These are phyloP conservation scores for Hesperophylax magnus DNA, from an alignment of 1,140 invertebrate genomes.

Conservation along the genomic window DNA sequence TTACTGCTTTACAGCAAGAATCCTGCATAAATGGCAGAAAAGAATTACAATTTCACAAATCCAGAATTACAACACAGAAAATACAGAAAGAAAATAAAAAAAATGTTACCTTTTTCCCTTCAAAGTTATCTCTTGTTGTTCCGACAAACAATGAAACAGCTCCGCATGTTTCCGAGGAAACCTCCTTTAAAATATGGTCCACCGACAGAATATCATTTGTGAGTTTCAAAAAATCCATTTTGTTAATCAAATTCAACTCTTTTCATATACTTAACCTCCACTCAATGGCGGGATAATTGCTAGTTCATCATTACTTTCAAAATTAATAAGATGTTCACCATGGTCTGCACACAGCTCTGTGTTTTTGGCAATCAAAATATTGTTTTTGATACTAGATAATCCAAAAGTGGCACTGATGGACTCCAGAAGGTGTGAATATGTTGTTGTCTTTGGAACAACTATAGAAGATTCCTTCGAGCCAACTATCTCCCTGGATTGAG, in stretches of 20 bases:
- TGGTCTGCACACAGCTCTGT: slow-evolving; percentile 78
- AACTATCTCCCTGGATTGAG: slow-evolving; percentile 86
- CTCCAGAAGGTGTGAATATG: slow-evolving; percentile 72
- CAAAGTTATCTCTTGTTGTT: slow-evolving; percentile 92
- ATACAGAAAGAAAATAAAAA: neutral
- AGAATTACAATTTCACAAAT: too few species aligned
- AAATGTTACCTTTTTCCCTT: slow-evolving; percentile 80
- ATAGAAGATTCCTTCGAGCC: slow-evolving; percentile 73
- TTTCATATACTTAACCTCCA: slow-evolving; percentile 75
- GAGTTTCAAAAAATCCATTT: slow-evolving; percentile 79
- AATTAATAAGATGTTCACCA: slow-evolving; percentile 68
- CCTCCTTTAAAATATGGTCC: slow-evolving; percentile 77
- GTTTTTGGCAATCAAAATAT: slow-evolving; percentile 85
- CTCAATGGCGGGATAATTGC: slow-evolving; percentile 91
- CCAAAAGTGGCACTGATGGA: slow-evolving; percentile 75
- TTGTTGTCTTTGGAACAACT: slow-evolving; percentile 67
- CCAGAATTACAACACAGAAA: neutral
- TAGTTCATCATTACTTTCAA: slow-evolving; percentile 81
- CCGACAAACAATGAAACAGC: slow-evolving; percentile 93
- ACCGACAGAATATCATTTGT: slow-evolving; percentile 78
- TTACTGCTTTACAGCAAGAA: too few species aligned
- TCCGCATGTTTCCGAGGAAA: slow-evolving; percentile 83
- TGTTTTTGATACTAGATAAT: slow-evolving; percentile 78
- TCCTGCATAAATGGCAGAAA: too few species aligned
- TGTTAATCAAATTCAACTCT: slow-evolving; percentile 39